phyloP scores from a whole-genome alignment of 2,797 vertebrate species.

The Sebastes matsubarae region DNA sequence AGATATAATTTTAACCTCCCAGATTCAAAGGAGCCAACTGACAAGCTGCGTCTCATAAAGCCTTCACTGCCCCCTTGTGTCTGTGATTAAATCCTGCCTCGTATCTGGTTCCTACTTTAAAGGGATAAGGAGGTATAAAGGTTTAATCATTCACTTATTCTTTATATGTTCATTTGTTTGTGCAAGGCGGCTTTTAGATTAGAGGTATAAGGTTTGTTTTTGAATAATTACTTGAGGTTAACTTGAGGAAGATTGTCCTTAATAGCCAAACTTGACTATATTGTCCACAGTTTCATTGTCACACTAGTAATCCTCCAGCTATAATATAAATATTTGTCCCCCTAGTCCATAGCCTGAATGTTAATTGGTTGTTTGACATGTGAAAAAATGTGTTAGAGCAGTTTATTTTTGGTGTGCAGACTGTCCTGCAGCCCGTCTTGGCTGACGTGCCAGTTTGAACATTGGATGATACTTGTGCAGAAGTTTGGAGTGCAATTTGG shows the following conservation, averaged over 20 bases:
- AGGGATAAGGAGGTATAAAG: not conserved
- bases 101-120: not conserved
- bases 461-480: not conserved
- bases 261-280: not conserved
- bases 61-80: conserved; percentile 65
- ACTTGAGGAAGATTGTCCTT: not conserved
- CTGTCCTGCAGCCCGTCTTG: not conserved
- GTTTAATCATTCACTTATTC: not conserved
- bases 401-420: not conserved
- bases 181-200: not conserved
- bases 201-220: not conserved
- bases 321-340: not conserved
- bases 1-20: conserved; percentile 62
- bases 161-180: not conserved
- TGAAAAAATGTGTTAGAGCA: not conserved
- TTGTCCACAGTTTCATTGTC: not conserved
- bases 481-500: not conserved
- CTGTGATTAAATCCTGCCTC: not conserved
- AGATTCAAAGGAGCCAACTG: conserved; percentile 42
- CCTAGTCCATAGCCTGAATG: not conserved
- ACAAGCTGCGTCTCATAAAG: conserved; percentile 38
- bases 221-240: not conserved
- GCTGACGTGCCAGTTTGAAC: not conserved
- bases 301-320: not conserved
- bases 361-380: not conserved